These are phyloP conservation scores for Hirudinaria manillensis DNA, from an alignment of 2,888 invertebrate genomes.

Conservation along the genomic window DNA sequence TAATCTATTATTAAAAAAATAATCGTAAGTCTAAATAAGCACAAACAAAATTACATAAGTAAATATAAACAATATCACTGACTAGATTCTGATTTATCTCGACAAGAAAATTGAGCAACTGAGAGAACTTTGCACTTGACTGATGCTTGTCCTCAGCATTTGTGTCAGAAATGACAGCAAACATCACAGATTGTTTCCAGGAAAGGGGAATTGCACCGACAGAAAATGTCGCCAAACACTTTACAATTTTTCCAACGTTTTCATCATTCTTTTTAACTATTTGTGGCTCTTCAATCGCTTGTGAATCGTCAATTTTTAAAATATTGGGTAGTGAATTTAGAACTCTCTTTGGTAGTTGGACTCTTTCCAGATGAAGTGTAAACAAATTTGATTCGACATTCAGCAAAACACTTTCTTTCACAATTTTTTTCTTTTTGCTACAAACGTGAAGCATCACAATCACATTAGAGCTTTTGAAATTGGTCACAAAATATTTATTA, in stretches of 20 bases:
- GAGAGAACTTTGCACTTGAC: slow-evolving; percentile 13
- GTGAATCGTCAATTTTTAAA: not conserved
- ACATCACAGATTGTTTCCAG: slow-evolving; percentile 25
- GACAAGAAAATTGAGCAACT: slow-evolving; percentile 23
- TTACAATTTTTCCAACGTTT: not conserved
- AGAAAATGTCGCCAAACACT: slow-evolving; percentile 18
- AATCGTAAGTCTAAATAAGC: not conserved
- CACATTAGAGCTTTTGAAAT: too few relatives aligned
- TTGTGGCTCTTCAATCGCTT: not conserved
- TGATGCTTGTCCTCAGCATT: not conserved
- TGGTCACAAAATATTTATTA: too few relatives aligned
- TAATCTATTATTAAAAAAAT: not conserved
- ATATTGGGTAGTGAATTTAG: not conserved
- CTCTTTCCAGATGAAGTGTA: slow-evolving; percentile 1
- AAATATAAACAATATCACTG: not conserved
- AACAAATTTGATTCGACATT: not conserved
- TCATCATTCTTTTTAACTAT: not conserved
- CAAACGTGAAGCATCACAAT: not conserved
- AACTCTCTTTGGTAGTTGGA: not conserved
- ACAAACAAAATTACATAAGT: not conserved
- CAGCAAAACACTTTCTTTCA: not conserved
- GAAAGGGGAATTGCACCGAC: slow-evolving; percentile 24
- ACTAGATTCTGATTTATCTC: slow-evolving; percentile 28
- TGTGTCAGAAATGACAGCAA: slow-evolving; percentile 10
- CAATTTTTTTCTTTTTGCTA: not conserved